phyloP scores from a whole-genome alignment of 2,888 invertebrate genomes.

The Pristionchus japonicus region DNA sequence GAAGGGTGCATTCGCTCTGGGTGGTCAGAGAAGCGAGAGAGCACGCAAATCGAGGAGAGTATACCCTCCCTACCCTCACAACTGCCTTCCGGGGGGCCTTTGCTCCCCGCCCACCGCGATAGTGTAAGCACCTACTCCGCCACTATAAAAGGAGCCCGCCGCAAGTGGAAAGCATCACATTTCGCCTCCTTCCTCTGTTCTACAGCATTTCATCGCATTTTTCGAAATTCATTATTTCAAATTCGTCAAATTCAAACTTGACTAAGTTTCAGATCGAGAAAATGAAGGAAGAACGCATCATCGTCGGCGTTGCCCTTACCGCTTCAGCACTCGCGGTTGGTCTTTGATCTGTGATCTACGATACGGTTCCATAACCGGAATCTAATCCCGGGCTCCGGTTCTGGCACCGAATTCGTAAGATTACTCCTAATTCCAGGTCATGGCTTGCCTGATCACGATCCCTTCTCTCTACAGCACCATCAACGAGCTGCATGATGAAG shows the following conservation, averaged over 20 bases:
- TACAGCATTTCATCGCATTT: not conserved
- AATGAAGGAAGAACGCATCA: slow-evolving; percentile 47
- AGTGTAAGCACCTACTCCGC: not conserved
- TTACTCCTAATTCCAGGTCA: slow-evolving; percentile 50
- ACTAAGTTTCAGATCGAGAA: not conserved
- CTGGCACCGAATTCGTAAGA: no score
- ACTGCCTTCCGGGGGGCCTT: slow-evolving; percentile 26
- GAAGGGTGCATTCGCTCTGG: not conserved
- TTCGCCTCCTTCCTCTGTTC: not conserved
- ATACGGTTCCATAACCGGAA: not conserved
- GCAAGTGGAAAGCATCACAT: not conserved
- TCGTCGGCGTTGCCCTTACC: slow-evolving; percentile 39
- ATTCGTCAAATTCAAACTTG: not conserved
- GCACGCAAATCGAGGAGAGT: not conserved
- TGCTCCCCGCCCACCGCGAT: not conserved
- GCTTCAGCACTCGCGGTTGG: slow-evolving; percentile 34
- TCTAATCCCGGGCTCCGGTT: no score
- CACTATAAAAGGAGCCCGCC: slow-evolving; percentile 8
- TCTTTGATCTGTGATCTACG: not conserved
- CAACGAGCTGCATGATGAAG: slow-evolving; percentile 65
- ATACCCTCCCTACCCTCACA: not conserved
- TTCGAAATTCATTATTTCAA: not conserved
- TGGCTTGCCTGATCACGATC: slow-evolving; percentile 69
- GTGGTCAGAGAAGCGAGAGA: not conserved
- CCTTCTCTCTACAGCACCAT: slow-evolving; percentile 70